Base-by-base conservation (phyloP, 2,113 vertebrate species). In the Eulemur rufifrons region DNA sequence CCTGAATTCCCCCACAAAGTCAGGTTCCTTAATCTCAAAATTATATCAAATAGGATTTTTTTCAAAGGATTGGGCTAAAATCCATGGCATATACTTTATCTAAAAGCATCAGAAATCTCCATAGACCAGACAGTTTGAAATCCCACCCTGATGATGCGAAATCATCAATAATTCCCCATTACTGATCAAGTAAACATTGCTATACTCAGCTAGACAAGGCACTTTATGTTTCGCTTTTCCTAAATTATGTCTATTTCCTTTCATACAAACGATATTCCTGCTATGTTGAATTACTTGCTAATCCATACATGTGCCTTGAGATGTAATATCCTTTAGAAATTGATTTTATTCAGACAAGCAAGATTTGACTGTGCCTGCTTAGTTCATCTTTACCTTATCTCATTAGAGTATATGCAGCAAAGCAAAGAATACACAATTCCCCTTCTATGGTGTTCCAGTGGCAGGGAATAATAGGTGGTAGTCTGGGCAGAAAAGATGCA, bases 21-120 rank as follows among this genome's bases (percentile, higher is more conserved):
- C 54, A 93, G 29, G 9, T 86, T 96, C 68, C 6, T 14, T 74
- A 93, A 95, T 89, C 17, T 80, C 61, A 83, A 68, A 78, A 78
- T 25, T 76, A 84, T 45, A 45, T 86, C 64, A 68, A 12, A 68
- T 45, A 84, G 4, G 6, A 59, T n/a, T 85, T 39, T 39, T 89
- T 86, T 15, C 5, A 25, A 54, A 85, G 29, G 5, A 6, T 64
- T 9, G 9, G 32, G 15, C 4, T 77, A n/a, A 90, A 95, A 78
- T 52, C 27, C 11, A 37, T 23, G 15, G 12, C 1, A 23, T 42
- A 5, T 4, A 14, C 83, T 95, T 34, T 15, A 52, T 18, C n/a
- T 17, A 50, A 82, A 63, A 81, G 12, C 6, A 13, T n/a, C 18
- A 80, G 7, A 52, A 50, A 50, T 66, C 34, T 66, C 12, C 7